Evolutionary conservation across 2,113 vertebrate species (phyloP).

Genomic region (Labeo catla): DNA sequence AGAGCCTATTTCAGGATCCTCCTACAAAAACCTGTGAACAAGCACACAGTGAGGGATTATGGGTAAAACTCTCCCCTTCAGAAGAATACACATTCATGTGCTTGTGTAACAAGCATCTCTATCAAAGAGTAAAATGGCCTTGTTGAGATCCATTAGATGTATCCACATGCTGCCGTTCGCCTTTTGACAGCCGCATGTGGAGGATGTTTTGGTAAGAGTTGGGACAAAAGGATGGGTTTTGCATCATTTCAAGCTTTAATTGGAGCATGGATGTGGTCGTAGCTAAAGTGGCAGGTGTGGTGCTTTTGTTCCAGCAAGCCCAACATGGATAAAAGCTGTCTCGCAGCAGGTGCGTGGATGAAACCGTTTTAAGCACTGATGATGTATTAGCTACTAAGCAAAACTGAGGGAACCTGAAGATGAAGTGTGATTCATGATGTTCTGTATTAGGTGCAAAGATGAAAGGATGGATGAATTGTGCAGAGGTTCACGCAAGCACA

Average conservation of each 20-base stretch:
- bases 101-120: constrained; percentile 13
- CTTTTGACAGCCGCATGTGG: constrained; percentile 12
- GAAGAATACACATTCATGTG: constrained; percentile 19
- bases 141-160: constrained; percentile 44
- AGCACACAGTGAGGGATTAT: background rate
- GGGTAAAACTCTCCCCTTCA: background rate
- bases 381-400: constrained; percentile 17
- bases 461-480: constrained; percentile 1
- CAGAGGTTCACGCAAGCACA: background rate
- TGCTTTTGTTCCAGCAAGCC: constrained; percentile 28
- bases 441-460: background rate
- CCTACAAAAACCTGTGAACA: constrained; percentile 18
- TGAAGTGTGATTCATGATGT: constrained; percentile 1
- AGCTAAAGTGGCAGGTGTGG: constrained; percentile 36
- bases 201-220: constrained; percentile 27
- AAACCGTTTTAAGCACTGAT: constrained; percentile 3
- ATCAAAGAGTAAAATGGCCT: constrained; percentile 41
- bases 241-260: constrained; percentile 43
- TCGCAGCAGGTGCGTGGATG: background rate
- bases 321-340: constrained; percentile 7
- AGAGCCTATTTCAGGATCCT: constrained; percentile 47
- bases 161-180: background rate
- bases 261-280: constrained; percentile 18
- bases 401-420: constrained; percentile 8
- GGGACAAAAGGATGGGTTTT: constrained; percentile 26